Percentiles rank a stretch among this genome's conserved stretches.
Evolutionary conservation across 2,888 invertebrate species (phyloP).

Genomic region (Oscheius sp.): DNA sequence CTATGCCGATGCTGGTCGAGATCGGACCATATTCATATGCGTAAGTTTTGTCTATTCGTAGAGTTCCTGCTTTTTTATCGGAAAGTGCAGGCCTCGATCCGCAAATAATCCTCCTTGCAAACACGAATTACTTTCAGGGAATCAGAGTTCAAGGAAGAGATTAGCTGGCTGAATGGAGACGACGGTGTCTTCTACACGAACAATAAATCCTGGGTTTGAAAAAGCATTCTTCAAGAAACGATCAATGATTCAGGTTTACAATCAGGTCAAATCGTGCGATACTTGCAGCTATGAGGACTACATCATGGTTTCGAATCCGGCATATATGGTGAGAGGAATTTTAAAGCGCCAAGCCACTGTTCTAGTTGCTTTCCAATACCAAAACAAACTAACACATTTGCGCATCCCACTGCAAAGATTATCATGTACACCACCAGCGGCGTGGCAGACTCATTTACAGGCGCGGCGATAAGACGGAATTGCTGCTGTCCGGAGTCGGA

Average conservation of each 20-base stretch:
- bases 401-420: background rate
- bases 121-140: conserved; percentile 49
- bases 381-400: no score
- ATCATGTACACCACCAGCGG: background rate
- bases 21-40: conserved; percentile 56
- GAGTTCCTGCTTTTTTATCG: background rate
- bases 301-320: conserved; percentile 46
- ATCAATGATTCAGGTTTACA: conserved; percentile 42
- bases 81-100: background rate
- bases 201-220: conserved; percentile 54
- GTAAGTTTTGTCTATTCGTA: conserved; percentile 38
- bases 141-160: conserved; percentile 61
- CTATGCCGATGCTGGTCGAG: conserved; percentile 49
- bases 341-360: no score
- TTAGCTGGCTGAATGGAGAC: conserved; percentile 53
- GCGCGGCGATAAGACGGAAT: conserved; percentile 10
- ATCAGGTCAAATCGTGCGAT: conserved; percentile 45
- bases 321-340: conserved; percentile 46
- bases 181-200: conserved; percentile 49
- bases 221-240: background rate
- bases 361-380: no score
- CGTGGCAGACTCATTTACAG: conserved; percentile 11
- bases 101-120: background rate
- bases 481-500: conserved; percentile 7
- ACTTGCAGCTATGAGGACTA: conserved; percentile 42